Evolutionary conservation across 2,113 vertebrate genomes (phyloP), one percentile per base, ranked within the genome.

Genomic region (Aramus guarauna): DNA sequence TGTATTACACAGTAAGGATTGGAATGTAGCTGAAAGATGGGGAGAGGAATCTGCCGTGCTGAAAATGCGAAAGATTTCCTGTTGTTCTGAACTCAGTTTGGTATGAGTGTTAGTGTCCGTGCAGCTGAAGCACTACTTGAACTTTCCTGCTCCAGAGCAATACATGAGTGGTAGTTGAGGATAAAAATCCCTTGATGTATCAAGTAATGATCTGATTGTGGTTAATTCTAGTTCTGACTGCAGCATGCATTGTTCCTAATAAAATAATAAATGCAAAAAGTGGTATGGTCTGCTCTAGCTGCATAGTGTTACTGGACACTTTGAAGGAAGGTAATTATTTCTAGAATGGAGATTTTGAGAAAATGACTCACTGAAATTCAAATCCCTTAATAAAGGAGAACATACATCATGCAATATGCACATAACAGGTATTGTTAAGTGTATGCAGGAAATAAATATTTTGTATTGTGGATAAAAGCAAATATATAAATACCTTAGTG

Each of bases 11-110:
- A 14, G 43, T 16, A 30, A 68, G 88, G 83, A 62, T 21, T 94
- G 94, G 73, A 94, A 85, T 91, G 62, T 64, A 78, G 52, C 76
- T 45, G 76, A 78, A 75, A 58, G 69, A 77, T 78, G 77, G 64
- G n/a, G 26, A 91, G 76, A 92, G 79, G 48, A 95, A 29, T 92
- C 76, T 93, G 79, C 78, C 2, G 1, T 67, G 56, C 69, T 78
- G 91, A 78, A 95, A 96, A 93, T 71, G 68, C 2, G 22, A 63
- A 91, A 92, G 94, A 91, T 94, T 94, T 95, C 82, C 78, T 93
- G 60, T 79, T 95, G 56, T 95, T 90, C 60, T 93, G 27, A 81
- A n/a, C 66, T 83, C 6, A 4, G 11, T 77, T 93, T 92, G 69
- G 74, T 83, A 17, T 1, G 22, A 59, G 53, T 15, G 6, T 29